Base-by-base conservation (phyloP, 2,797 vertebrate genomes). In the Sphenopsis melanotis region DNA sequence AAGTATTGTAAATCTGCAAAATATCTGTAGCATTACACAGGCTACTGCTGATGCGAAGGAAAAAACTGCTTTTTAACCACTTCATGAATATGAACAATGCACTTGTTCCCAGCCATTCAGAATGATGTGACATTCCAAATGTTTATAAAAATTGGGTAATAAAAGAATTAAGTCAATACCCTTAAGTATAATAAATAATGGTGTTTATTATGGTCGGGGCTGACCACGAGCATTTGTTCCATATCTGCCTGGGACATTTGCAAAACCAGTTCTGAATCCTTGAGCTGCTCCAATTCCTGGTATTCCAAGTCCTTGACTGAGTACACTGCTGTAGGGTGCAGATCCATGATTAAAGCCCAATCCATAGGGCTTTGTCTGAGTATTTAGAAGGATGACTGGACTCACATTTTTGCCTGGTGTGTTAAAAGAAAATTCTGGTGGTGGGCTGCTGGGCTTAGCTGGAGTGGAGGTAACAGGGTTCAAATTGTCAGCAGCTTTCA, bases 401-500 rank as follows among this genome's bases (percentile, higher is more conserved):
- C 92, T 98, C 81, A 98, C 68, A 50, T 99, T 98, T 97, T 98
- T 98, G 39, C 99, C 99, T 2, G 99, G 99, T 0, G 98, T 99
- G 94, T 99, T 97, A 75, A 99, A 99, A 89, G 99, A 97, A 95
- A 99, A 99, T 97, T 99, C 99, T 5, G 99, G 99, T 1, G 99
- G 99, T 2, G 99, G 99, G 93, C 98, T 98, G 97, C 97, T 98
- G 82, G 96, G 98, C 96, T 99, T 99, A 82, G 98, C 97, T 12
- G 99, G 99, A 34, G 99, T 99, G 41, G 99, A 99, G 4, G 99
- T 99, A 90, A 98, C 93, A 9, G 98, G 99, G 94, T 98, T 98
- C 47, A 94, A 78, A 23, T 97, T 94, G 91, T 96, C 98, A 83
- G 30, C 72, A 57, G 97, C 86, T 89, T 98, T 97, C 90, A 97